phyloP scores from a whole-genome alignment of 2,888 invertebrate genomes.

The Cheilosia pagana region DNA sequence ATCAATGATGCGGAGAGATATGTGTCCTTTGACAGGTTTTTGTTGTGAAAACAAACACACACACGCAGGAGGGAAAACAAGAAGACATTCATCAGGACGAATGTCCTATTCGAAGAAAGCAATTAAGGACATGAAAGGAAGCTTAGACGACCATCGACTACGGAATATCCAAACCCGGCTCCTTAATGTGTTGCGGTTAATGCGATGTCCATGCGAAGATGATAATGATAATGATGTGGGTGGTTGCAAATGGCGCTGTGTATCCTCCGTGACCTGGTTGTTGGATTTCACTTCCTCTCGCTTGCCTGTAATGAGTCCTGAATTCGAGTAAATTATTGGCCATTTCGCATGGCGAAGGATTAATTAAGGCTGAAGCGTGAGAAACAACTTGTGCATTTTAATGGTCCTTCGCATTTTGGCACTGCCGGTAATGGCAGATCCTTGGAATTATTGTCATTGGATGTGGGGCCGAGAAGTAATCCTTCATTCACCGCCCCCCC shows the following conservation, averaged over 20 bases:
- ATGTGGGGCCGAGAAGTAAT: slow-evolving; percentile 32
- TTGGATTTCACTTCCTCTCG: slow-evolving; percentile 60
- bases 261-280: slow-evolving; percentile 72
- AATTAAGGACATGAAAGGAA: slow-evolving; percentile 83
- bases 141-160: slow-evolving; percentile 78
- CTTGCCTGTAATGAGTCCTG: slow-evolving; percentile 66
- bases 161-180: slow-evolving; percentile 40
- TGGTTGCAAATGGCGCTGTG: slow-evolving; percentile 33
- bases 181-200: slow-evolving; percentile 73
- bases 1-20: slow-evolving; percentile 79
- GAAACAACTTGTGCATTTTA: slow-evolving; percentile 79
- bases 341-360: slow-evolving; percentile 77
- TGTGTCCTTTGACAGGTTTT: slow-evolving; percentile 79
- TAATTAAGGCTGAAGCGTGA: slow-evolving; percentile 78
- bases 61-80: slow-evolving; percentile 20
- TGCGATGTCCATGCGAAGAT: slow-evolving; percentile 72
- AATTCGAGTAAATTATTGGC: slow-evolving; percentile 77
- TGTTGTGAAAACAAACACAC: slow-evolving; percentile 72
- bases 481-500: slow-evolving; percentile 2
- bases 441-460: slow-evolving; percentile 68
- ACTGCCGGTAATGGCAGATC: slow-evolving; percentile 14
- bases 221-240: slow-evolving; percentile 74
- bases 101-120: slow-evolving; percentile 79
- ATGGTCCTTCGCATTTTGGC: slow-evolving; percentile 76
- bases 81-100: slow-evolving; percentile 73